Conservation (phyloP, 53 echinoderm and acorn worm species). For the Temnopleurus reevesii region DNA sequence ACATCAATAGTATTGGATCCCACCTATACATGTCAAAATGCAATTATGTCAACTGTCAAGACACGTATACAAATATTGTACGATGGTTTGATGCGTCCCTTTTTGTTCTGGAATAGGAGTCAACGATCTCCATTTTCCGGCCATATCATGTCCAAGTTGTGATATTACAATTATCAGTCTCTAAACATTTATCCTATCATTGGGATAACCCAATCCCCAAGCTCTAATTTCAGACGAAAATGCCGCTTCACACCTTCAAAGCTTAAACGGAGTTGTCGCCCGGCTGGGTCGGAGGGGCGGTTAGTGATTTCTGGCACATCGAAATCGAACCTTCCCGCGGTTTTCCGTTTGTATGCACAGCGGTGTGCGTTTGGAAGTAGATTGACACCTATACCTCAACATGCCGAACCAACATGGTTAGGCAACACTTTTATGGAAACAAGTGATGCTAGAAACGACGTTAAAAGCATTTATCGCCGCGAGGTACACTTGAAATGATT, state of each 20-base stretch:
- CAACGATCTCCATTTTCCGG: background rate
- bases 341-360: constrained; percentile 17
- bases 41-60: background rate
- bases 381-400: background rate
- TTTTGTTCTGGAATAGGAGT: background rate
- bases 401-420: background rate
- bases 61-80: background rate
- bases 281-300: background rate
- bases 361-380: background rate
- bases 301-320: background rate
- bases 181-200: constrained; percentile 13
- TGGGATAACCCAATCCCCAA: background rate
- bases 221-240: constrained; percentile 3
- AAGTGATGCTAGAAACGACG: constrained; percentile 32
- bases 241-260: constrained; percentile 28
- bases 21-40: background rate
- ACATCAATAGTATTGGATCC: background rate
- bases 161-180: constrained; percentile 5
- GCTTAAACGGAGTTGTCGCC: background rate
- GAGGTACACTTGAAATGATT: constrained; percentile 43
- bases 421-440: background rate
- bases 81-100: background rate
- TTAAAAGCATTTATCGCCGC: constrained; percentile 60
- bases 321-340: background rate
- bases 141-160: background rate